Conservation (phyloP, 1,140 invertebrate genomes). For the Chymomyza costata region DNA sequence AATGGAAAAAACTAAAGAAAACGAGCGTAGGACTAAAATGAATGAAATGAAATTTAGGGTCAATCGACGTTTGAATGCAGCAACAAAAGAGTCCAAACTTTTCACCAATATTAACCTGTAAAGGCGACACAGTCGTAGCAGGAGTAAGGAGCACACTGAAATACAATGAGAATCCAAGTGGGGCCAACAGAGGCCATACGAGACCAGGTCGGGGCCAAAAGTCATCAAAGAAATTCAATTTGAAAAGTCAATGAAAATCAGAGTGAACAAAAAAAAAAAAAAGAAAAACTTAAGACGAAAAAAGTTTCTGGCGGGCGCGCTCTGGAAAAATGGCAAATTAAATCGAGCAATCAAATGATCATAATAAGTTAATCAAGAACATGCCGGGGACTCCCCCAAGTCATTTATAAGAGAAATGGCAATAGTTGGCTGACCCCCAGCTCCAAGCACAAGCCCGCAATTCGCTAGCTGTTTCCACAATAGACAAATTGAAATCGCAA, state of each 20-base stretch:
- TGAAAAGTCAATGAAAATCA: too few relatives aligned
- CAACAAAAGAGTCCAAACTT: conserved; percentile 8
- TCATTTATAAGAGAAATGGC: too few relatives aligned
- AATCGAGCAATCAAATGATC: conserved; percentile 72
- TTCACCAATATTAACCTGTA: neutral
- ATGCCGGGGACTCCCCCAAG: conserved; percentile 25
- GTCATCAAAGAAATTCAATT: too few relatives aligned
- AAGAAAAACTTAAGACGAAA: conserved; percentile 3
- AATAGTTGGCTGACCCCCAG: neutral
- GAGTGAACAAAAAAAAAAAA: too few relatives aligned
- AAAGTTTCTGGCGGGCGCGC: too few relatives aligned
- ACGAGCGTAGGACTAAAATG: conserved; percentile 25
- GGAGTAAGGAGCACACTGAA: too few relatives aligned
- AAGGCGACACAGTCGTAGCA: too few relatives aligned
- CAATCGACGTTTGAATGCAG: conserved; percentile 13
- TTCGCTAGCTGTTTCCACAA: conserved; percentile 18
- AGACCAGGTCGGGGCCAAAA: too few relatives aligned
- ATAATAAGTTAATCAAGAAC: conserved; percentile 72
- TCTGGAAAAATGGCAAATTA: conserved; percentile 53
- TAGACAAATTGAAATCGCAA: conserved; percentile 53
- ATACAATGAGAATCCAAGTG: too few relatives aligned
- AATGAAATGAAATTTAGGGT: conserved; percentile 47
- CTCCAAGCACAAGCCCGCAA: too few relatives aligned
- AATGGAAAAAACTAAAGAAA: conserved; percentile 30
- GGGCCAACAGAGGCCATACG: too few relatives aligned